Percentiles rank a stretch among this genome's conserved stretches.
These are phyloP conservation scores for Hydrocynus forskahlii DNA, from an alignment of 2,797 vertebrate genomes.

Conservation along the genomic window DNA sequence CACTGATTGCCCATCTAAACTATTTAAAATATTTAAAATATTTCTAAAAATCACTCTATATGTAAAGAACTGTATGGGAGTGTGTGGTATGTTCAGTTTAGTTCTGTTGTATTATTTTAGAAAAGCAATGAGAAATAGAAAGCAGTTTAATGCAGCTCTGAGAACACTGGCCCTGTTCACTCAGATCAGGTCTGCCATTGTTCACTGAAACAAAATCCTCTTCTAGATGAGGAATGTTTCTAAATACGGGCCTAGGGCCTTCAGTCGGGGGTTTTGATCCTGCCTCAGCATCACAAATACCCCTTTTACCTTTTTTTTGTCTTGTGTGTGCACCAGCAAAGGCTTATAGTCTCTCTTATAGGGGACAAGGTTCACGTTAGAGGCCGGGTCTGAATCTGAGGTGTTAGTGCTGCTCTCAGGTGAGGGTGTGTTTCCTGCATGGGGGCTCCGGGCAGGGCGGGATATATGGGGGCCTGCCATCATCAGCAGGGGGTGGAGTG, in stretches of 20 bases:
- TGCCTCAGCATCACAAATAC: not conserved
- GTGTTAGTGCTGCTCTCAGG: constrained; percentile 10
- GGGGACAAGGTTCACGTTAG: not conserved
- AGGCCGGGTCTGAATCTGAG: not conserved
- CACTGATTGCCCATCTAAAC: too few relatives aligned
- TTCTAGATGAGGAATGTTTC: not conserved
- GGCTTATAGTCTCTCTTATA: constrained; percentile 2
- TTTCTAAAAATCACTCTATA: too few relatives aligned
- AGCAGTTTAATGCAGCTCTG: too few relatives aligned
- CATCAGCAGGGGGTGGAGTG: constrained; percentile 32
- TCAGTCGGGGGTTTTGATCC: not conserved
- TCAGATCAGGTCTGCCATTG: too few relatives aligned
- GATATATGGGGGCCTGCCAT: constrained; percentile 46
- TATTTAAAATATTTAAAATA: too few relatives aligned
- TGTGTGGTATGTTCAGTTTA: too few relatives aligned
- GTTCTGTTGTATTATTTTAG: too few relatives aligned
- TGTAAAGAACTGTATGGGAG: too few relatives aligned
- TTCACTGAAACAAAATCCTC: not conserved
- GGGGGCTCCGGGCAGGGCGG: constrained; percentile 51
- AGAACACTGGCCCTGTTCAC: too few relatives aligned
- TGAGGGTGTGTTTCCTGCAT: constrained; percentile 55
- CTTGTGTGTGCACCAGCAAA: not conserved
- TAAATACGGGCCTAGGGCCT: not conserved
- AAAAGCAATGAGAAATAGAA: too few relatives aligned
- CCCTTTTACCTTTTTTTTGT: too few relatives aligned